Percentiles rank a stretch among this genome's conserved stretches.
These are phyloP conservation scores for Dendrolimus punctatus DNA, from an alignment of 1,140 invertebrate genomes.

Conservation along the genomic window DNA sequence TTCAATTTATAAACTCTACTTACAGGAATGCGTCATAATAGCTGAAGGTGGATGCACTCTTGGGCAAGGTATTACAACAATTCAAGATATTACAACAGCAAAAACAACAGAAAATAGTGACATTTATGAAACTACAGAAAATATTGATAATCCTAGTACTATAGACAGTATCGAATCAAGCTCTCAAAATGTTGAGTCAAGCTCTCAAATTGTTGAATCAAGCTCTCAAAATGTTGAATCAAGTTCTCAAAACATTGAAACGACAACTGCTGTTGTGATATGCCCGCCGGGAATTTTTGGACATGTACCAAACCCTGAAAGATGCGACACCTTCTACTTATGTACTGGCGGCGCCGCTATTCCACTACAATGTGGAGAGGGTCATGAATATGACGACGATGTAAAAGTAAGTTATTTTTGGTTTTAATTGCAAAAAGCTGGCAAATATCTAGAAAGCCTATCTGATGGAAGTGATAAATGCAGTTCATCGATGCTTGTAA, in stretches of 20 bases:
- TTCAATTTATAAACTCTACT: not conserved
- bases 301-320: not conserved
- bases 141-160: too few relatives aligned
- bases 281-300: conserved; percentile 4
- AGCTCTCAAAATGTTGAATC: too few relatives aligned
- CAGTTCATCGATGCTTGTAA: too few relatives aligned
- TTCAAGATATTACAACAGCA: too few relatives aligned
- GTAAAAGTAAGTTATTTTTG: conserved; percentile 1
- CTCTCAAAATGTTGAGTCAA: too few relatives aligned
- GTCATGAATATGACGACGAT: not conserved
- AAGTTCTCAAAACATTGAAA: not conserved
- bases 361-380: conserved; percentile 1
- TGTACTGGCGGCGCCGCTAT: not conserved
- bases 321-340: conserved; percentile 1
- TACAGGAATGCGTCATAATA: conserved; percentile 19
- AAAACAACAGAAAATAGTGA: too few relatives aligned
- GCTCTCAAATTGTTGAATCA: too few relatives aligned
- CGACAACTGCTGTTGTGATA: conserved; percentile 4
- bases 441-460: too few relatives aligned
- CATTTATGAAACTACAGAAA: too few relatives aligned
- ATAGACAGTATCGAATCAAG: too few relatives aligned
- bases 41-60: conserved; percentile 18
- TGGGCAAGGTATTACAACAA: not conserved
- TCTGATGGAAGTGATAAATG: too few relatives aligned
- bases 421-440: not conserved